Evolutionary conservation across 2,888 invertebrate genomes (phyloP), one percentile per base, ranked within the genome.

Genomic region (Euzophera pinguis): DNA sequence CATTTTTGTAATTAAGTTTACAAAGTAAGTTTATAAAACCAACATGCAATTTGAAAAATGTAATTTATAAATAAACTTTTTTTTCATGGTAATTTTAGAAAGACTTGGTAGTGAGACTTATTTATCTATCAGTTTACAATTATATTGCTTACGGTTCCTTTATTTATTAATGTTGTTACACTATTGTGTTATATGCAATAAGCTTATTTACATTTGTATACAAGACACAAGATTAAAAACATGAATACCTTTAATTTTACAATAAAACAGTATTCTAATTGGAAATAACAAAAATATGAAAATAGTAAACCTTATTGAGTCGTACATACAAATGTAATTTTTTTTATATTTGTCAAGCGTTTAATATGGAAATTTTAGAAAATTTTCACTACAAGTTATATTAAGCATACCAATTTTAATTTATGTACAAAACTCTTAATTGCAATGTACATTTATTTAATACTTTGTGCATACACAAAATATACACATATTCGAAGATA

Each of bases 371-470:
- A 84, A 82, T 84, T 22, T 87, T 84, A 67, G 79, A 77, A 80
- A 75, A 76, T 71, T 80, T 76, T 71, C 73, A 68, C 71, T 80
- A 85, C 84, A 75, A 71, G 69, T 73, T 74, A 78, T 73, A 70
- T 69, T 79, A 85, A 84, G 84, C 82, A 85, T 86, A 88, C 87
- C 88, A 88, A 90, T 88, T 88, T 79, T 72, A 79, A 78, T 81
- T 83, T 89, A 90, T 90, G 73, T 90, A 89, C 89, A 89, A 78
- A 90, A 89, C 89, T 86, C 89, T 84, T 78, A 75, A 62, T 65
- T 77, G 78, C 76, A 48, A 65, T 60, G 61, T 63, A 60, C 55
- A 52, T 59, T 64, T 47, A 59, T 53, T 63, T 59, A 51, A 57
- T 48, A 53, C 53, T 63, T 69, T 69, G 62, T 65, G 67, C 67